Percentiles rank a stretch among this genome's conserved stretches.
phyloP scores from a whole-genome alignment of 1,140 invertebrate species.

The Formica exsecta region DNA sequence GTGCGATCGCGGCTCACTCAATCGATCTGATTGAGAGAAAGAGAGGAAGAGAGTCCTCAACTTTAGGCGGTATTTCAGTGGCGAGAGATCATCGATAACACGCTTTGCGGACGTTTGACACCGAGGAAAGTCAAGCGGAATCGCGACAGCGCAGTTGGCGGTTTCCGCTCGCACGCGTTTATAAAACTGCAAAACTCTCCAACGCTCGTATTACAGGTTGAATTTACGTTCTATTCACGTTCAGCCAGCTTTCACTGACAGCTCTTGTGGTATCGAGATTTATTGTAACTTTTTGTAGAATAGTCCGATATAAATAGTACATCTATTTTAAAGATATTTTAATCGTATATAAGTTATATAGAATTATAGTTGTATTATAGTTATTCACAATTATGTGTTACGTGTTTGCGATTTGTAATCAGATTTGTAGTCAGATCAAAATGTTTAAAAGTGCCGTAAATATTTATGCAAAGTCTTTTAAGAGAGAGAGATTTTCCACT shows the following conservation, averaged over 20 bases:
- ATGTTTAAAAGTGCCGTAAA: no score
- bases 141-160: constrained; percentile 33
- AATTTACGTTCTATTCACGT: constrained; percentile 57
- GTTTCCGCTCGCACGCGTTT: constrained; percentile 46
- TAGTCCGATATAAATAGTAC: neutral
- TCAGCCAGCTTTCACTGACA: constrained; percentile 28
- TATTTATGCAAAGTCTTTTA: no score
- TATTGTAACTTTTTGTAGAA: constrained; percentile 1
- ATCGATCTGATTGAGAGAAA: constrained; percentile 23
- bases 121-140: constrained; percentile 51
- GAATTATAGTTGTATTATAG: neutral
- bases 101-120: constrained; percentile 54
- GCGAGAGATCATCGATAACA: constrained; percentile 51
- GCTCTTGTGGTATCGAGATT: constrained; percentile 12
- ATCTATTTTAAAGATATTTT: neutral
- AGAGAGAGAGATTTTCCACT: no score
- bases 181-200: constrained; percentile 50
- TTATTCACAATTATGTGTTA: neutral
- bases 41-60: constrained; percentile 19
- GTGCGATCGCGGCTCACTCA: neutral
- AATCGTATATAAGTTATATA: neutral
- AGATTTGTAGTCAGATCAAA: no score
- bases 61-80: constrained; percentile 60
- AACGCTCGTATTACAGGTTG: constrained; percentile 17
- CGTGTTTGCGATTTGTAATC: neutral